A percentile compares a stretch with the other conserved stretches of the same genome.
phyloP scores from a whole-genome alignment of 2,113 vertebrate species.

The Ceuthmochares aereus region DNA sequence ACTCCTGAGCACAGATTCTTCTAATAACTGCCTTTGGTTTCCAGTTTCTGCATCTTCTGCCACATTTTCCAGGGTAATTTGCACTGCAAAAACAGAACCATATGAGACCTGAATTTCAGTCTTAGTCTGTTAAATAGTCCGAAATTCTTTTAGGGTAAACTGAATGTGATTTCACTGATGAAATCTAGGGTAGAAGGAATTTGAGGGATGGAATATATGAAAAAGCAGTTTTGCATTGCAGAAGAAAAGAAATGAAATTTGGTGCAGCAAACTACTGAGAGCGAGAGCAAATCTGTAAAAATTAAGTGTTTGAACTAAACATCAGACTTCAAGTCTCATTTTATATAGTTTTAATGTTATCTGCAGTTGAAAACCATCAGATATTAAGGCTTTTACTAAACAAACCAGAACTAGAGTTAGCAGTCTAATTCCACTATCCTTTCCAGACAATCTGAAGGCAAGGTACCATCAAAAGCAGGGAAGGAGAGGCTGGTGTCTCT shows the following conservation, averaged over 20 bases:
- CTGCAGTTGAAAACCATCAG: neutral
- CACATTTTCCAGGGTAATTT: neutral
- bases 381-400: neutral
- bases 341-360: neutral
- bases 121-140: neutral
- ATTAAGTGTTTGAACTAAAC: neutral
- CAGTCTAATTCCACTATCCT: neutral
- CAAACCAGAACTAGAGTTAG: neutral
- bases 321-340: neutral
- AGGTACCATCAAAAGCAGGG: neutral
- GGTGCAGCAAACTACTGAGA: neutral
- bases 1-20: neutral
- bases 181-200: neutral
- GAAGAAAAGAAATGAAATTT: neutral
- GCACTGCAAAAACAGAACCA: neutral
- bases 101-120: neutral
- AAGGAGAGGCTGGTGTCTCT: neutral
- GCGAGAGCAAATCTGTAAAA: neutral
- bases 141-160: neutral
- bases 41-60: neutral
- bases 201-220: neutral
- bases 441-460: neutral
- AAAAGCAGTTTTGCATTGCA: neutral
- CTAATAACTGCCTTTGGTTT: neutral
- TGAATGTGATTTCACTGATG: neutral